Base-by-base conservation (phyloP, 2,113 vertebrate species). In the Harpagus bidentatus region DNA sequence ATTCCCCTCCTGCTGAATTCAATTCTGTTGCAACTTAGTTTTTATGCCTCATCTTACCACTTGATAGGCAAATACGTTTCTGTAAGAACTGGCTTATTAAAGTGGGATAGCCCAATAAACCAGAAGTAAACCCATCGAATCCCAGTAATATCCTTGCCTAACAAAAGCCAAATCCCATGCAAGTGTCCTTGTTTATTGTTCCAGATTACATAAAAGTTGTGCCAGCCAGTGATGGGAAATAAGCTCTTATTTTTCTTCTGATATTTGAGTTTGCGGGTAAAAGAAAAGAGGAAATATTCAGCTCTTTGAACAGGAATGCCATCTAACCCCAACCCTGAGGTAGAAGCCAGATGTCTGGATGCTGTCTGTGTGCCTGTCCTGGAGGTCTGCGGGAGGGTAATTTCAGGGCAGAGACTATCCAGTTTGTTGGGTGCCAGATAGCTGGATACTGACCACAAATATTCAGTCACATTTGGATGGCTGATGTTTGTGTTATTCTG, bases 181-280 rank as follows among this genome's bases (percentile, higher is more conserved):
- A 92, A 96, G 90, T 85, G 95, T 93, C 82, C 83, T 91, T 95
- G 88, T 89, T 95, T 96, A 86, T 95, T 96, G 28, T 93, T 96
- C 56, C 80, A 97, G 77, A 94, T 87, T 81, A 72, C 65, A 72
- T 52, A 53, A 86, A 95, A 95, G 53, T 91, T 95, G 69, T 95
- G 91, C 92, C 97, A 97, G 40, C 56, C 43, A 84, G 56, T 91
- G 91, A 92, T 94, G 96, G 78, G 88, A 97, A 97, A 88, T 67
- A 91, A 92, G 82, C 17, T 86, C 28, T 45, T 88, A n/a, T 89
- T 96, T 97, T 89, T 78, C 40, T 87, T 93, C 92, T 93, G 50
- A 76, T 89, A 77, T 89, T 95, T 95, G 77, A 89, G 70, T 85
- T 76, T 93, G 61, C 0, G 69, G 56, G 42, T 82, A 67, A 76